These are phyloP conservation scores for Chydorus sphaericus DNA, from an alignment of 2,888 invertebrate species.

Conservation along the genomic window DNA sequence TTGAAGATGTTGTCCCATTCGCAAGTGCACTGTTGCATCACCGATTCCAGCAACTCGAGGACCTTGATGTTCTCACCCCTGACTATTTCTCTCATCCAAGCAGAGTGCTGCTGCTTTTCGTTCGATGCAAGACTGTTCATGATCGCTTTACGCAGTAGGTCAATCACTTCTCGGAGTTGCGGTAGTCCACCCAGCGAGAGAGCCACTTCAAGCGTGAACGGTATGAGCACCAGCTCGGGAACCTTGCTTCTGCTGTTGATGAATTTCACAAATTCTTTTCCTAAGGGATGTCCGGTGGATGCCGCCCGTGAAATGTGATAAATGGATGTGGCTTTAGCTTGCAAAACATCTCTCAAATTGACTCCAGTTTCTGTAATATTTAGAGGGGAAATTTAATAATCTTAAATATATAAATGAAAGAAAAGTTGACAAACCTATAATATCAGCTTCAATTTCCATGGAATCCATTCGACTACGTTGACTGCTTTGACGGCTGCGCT, in stretches of 20 bases:
- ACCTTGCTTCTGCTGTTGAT: not conserved
- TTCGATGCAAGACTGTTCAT: not conserved
- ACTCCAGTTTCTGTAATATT: not conserved
- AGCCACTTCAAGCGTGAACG: conserved; percentile 2
- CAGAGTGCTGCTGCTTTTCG: not conserved
- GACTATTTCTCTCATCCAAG: not conserved
- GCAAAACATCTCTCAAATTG: not conserved
- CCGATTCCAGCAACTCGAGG: not conserved
- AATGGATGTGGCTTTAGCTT: conserved; percentile 10
- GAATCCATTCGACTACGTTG: too few relatives aligned
- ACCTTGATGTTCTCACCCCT: not conserved
- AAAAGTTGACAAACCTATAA: not conserved
- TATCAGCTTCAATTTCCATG: not conserved
- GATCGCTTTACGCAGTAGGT: not conserved
- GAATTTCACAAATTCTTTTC: conserved; percentile 5
- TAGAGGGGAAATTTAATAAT: not conserved
- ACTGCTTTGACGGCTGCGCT: too few relatives aligned
- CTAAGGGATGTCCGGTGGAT: conserved; percentile 1
- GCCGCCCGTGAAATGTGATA: conserved; percentile 6
- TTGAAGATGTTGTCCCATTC: conserved; percentile 6
- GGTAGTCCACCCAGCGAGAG: conserved; percentile 5
- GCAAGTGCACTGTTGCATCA: not conserved
- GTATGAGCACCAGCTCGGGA: not conserved
- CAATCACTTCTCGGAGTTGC: conserved; percentile 3
- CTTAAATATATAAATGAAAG: not conserved